Conservation (phyloP, 2,888 invertebrate species). For the Atrina japonica region DNA sequence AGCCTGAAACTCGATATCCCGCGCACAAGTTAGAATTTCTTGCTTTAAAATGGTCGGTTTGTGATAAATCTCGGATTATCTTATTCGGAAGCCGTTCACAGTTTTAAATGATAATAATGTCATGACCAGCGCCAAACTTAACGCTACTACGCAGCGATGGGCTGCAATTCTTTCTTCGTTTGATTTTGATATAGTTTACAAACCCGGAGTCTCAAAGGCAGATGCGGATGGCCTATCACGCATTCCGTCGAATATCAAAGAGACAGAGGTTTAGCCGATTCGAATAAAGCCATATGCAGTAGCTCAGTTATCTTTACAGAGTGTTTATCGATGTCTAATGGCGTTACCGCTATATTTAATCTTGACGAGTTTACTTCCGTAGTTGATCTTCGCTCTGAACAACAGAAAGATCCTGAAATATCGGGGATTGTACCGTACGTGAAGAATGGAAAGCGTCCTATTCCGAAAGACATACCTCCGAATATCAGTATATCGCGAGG, state of each 20-base stretch:
- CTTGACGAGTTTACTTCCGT: no score
- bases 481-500: not conserved
- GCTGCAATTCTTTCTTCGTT: constrained; percentile 39
- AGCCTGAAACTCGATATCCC: constrained; percentile 41
- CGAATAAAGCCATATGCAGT: constrained; percentile 26
- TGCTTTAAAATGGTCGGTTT: constrained; percentile 39
- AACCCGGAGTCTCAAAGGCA: constrained; percentile 44
- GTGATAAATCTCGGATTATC: no score
- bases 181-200: constrained; percentile 47
- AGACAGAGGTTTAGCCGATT: constrained; percentile 10
- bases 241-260: not conserved
- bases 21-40: constrained; percentile 48
- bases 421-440: no score
- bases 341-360: not conserved
- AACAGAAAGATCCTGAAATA: no score
- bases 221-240: constrained; percentile 57
- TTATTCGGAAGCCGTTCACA: no score
- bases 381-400: no score
- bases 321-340: constrained; percentile 3
- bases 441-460: no score
- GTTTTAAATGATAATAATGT: constrained; percentile 20
- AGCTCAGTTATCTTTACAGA: not conserved
- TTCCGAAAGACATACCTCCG: no score
- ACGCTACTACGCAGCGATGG: constrained; percentile 53
- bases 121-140: constrained; percentile 45